A percentile compares a stretch with the other conserved stretches of the same genome.
These are phyloP conservation scores for Trididemnum miniatum DNA, from an alignment of 23 tunicate genomes.

Conservation along the genomic window DNA sequence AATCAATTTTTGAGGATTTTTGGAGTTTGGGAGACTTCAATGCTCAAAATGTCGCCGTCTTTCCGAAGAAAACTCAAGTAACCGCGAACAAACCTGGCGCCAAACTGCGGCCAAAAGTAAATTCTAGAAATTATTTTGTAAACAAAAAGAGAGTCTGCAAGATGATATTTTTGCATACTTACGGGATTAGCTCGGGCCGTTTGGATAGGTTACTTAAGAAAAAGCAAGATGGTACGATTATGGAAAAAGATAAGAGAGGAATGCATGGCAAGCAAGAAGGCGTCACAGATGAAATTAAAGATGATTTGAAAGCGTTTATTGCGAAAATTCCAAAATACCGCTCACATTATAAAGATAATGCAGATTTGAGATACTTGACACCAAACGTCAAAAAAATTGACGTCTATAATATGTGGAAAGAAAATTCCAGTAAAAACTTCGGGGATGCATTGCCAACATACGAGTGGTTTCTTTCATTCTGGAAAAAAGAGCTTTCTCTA, in stretches of 20 bases:
- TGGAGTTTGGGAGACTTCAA: no score
- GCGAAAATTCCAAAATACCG: slow-evolving; percentile 14
- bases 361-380: background rate
- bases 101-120: background rate
- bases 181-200: background rate
- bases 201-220: slow-evolving; percentile 8
- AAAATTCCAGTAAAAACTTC: background rate
- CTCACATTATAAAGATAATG: background rate
- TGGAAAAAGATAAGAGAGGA: background rate
- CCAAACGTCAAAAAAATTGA: slow-evolving; percentile 5
- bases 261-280: background rate
- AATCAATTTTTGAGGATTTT: no score
- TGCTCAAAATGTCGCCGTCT: background rate
- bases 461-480: slow-evolving; percentile 17
- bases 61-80: background rate
- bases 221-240: background rate
- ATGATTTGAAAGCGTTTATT: background rate
- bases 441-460: background rate
- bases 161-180: background rate
- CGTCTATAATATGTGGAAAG: slow-evolving; percentile 12
- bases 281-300: background rate
- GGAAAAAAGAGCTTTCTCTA: background rate
- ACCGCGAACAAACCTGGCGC: background rate
- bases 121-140: slow-evolving; percentile 7
- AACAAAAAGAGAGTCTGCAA: slow-evolving; percentile 4